Evolutionary conservation across 2,888 invertebrate genomes (phyloP).

Genomic region (Escarpia spicata): DNA sequence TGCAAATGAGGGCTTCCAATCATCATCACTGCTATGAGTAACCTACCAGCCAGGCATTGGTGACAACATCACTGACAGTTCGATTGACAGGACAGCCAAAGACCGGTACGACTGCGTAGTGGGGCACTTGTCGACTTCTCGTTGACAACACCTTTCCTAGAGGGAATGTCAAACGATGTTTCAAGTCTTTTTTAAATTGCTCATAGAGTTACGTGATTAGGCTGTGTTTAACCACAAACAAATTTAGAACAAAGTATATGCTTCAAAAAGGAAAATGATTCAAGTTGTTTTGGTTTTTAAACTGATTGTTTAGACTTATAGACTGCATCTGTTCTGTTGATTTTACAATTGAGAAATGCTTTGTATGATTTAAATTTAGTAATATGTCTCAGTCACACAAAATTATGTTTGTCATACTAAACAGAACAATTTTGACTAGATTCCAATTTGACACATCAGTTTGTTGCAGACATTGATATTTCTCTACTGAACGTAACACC

Average conservation of each 20-base stretch:
- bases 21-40: conserved; percentile 26
- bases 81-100: conserved; percentile 66
- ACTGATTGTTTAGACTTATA: background rate
- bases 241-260: background rate
- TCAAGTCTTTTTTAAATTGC: background rate
- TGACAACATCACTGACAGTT: conserved; percentile 74
- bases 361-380: background rate
- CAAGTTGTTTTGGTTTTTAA: background rate
- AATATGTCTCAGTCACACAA: no score
- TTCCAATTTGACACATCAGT: background rate
- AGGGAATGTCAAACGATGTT: background rate
- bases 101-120: conserved; percentile 76
- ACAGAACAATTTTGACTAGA: background rate
- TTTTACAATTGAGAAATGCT: background rate
- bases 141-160: conserved; percentile 44
- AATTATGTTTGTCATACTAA: background rate
- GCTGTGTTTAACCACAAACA: background rate
- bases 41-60: conserved; percentile 80
- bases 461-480: background rate
- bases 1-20: background rate
- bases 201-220: background rate
- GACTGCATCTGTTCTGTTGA: background rate
- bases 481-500: background rate
- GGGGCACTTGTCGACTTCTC: conserved; percentile 66
- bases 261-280: background rate